A percentile compares a stretch with the other conserved stretches of the same genome.
Conservation (phyloP, 2,797 vertebrate genomes). For the Discoglossus pictus region DNA sequence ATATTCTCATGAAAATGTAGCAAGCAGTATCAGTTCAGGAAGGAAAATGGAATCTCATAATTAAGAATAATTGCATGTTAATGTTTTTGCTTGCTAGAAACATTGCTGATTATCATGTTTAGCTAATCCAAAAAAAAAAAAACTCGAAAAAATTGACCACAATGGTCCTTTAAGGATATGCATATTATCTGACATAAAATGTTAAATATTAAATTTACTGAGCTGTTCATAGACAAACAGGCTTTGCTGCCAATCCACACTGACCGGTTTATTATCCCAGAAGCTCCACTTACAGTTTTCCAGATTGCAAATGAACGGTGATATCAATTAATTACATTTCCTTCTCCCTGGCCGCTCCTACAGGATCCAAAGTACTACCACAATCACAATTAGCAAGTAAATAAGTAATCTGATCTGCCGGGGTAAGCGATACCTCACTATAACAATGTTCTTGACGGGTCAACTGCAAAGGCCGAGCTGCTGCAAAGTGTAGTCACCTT, state of each 20-base stretch:
- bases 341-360: slow-evolving; percentile 49
- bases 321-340: slow-evolving; percentile 59
- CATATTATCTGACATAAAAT: no score
- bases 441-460: slow-evolving; percentile 48
- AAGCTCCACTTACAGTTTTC: background rate
- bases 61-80: no score
- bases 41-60: no score
- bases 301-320: slow-evolving; percentile 52
- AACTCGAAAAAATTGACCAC: no score
- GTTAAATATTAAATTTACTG: no score
- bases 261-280: background rate
- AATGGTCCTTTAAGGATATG: no score
- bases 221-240: no score
- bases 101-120: slow-evolving; percentile 31
- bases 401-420: slow-evolving; percentile 47
- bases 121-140: background rate
- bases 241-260: background rate
- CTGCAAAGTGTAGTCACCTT: slow-evolving; percentile 55
- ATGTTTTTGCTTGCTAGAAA: no score
- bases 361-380: slow-evolving; percentile 54
- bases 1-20: no score
- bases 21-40: no score
- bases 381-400: slow-evolving; percentile 50
- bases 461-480: slow-evolving; percentile 56
- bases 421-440: slow-evolving; percentile 52